Percentiles rank a stretch among this genome's conserved stretches.
phyloP scores from a whole-genome alignment of 2,797 vertebrate genomes.

The Salarias fasciatus region DNA sequence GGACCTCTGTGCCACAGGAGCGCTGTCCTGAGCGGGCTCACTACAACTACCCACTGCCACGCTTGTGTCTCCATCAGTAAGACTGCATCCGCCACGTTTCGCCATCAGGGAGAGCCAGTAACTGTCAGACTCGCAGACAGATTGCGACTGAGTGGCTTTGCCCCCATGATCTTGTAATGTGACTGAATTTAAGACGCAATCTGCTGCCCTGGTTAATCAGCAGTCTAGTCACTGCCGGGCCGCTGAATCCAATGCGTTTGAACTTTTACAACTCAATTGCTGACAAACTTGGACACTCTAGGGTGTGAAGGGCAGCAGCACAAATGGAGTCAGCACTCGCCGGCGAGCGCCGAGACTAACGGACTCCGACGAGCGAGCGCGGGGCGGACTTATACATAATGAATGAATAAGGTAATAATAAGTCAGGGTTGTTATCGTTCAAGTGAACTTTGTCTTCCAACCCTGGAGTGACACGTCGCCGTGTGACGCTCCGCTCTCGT shows the following conservation, averaged over 20 bases:
- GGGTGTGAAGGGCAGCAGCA: conserved; percentile 19
- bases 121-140: conserved; percentile 64
- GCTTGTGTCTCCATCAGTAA: conserved; percentile 28
- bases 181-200: conserved; percentile 67
- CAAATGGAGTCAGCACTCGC: conserved; percentile 26
- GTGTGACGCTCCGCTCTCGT: no score
- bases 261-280: conserved; percentile 48
- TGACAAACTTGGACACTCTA: conserved; percentile 39
- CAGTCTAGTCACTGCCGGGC: conserved; percentile 51
- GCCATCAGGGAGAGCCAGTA: conserved; percentile 74
- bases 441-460: no score
- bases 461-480: no score
- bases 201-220: conserved; percentile 59
- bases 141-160: conserved; percentile 63
- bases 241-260: conserved; percentile 53
- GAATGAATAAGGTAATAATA: conserved; percentile 2
- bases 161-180: conserved; percentile 66
- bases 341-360: conserved; percentile 19
- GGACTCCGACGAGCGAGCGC: conserved; percentile 7
- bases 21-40: conserved; percentile 11
- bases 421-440: neutral
- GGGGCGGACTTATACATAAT: conserved; percentile 24
- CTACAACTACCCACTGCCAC: conserved; percentile 9
- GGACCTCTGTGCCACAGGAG: conserved; percentile 46
- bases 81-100: conserved; percentile 54